Evolutionary conservation across 1,140 invertebrate species (phyloP).

Genomic region (Atta cephalotes): DNA sequence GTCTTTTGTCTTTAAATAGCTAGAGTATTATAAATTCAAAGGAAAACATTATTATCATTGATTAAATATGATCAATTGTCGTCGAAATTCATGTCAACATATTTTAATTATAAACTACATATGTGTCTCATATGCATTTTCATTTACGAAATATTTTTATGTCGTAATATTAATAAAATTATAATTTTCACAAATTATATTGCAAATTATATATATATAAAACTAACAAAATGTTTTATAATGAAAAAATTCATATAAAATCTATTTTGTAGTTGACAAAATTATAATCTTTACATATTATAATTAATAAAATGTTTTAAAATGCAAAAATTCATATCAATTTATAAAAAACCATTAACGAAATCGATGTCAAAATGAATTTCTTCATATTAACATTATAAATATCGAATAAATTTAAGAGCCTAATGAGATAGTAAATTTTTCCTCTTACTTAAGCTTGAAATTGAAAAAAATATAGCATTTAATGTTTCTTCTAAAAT

Average conservation of each 20-base stretch:
- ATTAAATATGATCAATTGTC: slow-evolving; percentile 15
- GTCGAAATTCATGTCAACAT: not conserved
- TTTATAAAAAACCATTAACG: not conserved
- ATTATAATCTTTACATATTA: not conserved
- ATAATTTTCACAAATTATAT: too few species aligned
- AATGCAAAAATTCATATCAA: slow-evolving; percentile 1
- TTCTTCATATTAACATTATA: not conserved
- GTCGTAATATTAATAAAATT: too few species aligned
- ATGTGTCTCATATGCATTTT: not conserved
- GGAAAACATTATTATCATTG: not conserved
- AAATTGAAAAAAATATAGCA: not conserved
- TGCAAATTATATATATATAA: too few species aligned
- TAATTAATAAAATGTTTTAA: not conserved
- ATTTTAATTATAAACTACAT: not conserved
- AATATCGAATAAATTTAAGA: not conserved
- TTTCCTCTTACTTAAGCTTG: not conserved
- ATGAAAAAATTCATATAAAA: not conserved
- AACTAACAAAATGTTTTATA: not conserved
- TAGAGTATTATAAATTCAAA: slow-evolving; percentile 27
- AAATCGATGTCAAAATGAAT: not conserved
- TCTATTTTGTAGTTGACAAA: too few species aligned
- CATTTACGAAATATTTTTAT: not conserved
- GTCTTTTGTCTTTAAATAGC: not conserved
- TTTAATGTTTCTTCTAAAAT: not conserved
- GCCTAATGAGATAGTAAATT: not conserved